phyloP scores from a whole-genome alignment of 2,797 vertebrate species.

The Psittacula derbiana region DNA sequence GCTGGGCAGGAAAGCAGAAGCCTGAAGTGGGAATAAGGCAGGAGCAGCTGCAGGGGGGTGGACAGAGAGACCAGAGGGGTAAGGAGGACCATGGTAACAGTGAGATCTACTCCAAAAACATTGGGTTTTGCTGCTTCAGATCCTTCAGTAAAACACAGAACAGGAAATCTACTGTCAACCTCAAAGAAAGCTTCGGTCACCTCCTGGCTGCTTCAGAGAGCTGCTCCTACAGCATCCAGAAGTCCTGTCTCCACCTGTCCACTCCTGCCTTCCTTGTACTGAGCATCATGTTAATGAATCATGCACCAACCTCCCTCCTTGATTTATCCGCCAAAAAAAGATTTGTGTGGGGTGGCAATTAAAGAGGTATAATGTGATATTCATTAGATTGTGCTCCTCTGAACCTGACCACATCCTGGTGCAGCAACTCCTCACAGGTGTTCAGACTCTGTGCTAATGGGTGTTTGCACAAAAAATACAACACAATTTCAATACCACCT shows the following conservation, averaged over 20 bases:
- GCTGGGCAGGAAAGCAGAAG: neutral
- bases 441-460: neutral
- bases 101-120: neutral
- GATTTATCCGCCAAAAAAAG: neutral
- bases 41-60: neutral
- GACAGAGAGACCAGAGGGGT: neutral
- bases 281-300: neutral
- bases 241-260: conserved; percentile 7
- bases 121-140: neutral
- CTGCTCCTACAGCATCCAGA: neutral
- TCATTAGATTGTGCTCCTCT: neutral
- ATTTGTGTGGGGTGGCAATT: neutral
- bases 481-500: neutral
- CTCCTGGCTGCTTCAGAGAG: neutral
- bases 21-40: neutral
- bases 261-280: neutral
- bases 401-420: conserved; percentile 4
- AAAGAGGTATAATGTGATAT: neutral
- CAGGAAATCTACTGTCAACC: neutral
- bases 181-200: neutral
- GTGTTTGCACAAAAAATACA: neutral
- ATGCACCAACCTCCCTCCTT: neutral
- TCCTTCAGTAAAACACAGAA: neutral
- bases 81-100: neutral
- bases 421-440: neutral